phyloP scores from a whole-genome alignment of 2,797 vertebrate species.

The Eulemur rubriventer region DNA sequence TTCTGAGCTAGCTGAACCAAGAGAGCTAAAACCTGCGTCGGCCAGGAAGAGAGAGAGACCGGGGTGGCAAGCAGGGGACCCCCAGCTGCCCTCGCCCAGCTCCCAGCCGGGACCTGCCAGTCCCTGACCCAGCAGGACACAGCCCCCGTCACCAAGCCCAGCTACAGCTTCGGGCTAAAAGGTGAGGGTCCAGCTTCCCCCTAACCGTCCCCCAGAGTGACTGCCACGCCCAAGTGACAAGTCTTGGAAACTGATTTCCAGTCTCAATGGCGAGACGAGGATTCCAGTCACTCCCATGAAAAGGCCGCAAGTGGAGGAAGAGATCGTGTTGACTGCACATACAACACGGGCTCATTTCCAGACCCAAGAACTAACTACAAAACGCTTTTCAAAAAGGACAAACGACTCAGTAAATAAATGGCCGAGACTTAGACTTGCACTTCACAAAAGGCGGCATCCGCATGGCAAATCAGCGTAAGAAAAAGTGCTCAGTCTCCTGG shows the following conservation, averaged over 20 bases:
- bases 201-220: background rate
- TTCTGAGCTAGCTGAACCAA: background rate
- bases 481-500: background rate
- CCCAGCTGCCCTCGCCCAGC: background rate
- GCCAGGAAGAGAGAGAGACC: background rate
- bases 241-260: background rate
- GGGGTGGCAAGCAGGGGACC: background rate
- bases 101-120: no score
- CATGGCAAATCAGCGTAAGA: background rate
- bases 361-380: background rate
- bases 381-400: background rate
- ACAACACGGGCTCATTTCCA: background rate
- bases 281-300: fast-evolving
- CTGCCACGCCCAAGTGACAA: no score
- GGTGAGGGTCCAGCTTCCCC: background rate
- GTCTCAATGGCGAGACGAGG: background rate
- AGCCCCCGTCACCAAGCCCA: background rate
- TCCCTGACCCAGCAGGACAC: background rate
- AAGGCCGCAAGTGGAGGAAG: background rate
- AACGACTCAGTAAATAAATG: background rate
- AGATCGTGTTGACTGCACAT: fast-evolving
- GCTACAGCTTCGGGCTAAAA: background rate
- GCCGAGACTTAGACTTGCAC: background rate
- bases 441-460: background rate
- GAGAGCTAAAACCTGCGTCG: background rate